Evolutionary conservation across 2,113 vertebrate genomes (phyloP).

Genomic region (Rattus norvegicus): GRCr8 NC_086039.1:52078001-52078500

Average conservation of each 20-base stretch:
- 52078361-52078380: constrained; percentile 91
- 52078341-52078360: constrained; percentile 96
- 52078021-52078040: background rate
- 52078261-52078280: constrained; percentile 94
- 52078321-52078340: constrained; percentile 94
- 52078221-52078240: constrained; percentile 93
- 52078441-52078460: constrained; percentile 31
- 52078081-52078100: constrained; percentile 90
- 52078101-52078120: constrained; percentile 60
- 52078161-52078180: background rate
- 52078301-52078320: constrained; percentile 93
- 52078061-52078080: constrained; percentile 86
- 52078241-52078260: constrained; percentile 94
- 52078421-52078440: background rate
- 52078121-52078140: constrained; percentile 38
- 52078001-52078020: constrained; percentile 42
- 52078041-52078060: constrained; percentile 78
- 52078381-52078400: constrained; percentile 3
- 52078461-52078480: constrained; percentile 27
- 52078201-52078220: constrained; percentile 91
- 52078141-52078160: background rate
- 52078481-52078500: background rate
- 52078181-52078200: constrained; percentile 58
- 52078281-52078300: constrained; percentile 92
- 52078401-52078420: background rate